Conservation (phyloP, 2,113 vertebrate genomes). For the Pseudonaja textilis region DNA sequence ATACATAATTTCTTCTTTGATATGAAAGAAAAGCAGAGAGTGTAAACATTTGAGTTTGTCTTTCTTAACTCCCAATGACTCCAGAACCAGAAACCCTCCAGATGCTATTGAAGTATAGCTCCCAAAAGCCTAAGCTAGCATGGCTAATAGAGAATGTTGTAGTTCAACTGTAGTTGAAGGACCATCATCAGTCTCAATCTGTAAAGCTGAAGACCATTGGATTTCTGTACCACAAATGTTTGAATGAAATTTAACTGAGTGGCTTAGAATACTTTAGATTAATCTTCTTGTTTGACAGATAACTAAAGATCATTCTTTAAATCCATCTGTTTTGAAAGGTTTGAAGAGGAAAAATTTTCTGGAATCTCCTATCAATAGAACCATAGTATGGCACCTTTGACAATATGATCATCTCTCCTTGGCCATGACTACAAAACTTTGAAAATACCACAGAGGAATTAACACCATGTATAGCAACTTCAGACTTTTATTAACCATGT, state of each 20-base stretch:
- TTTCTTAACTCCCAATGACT: background rate
- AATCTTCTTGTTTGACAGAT: background rate
- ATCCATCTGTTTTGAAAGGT: background rate
- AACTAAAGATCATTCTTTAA: background rate
- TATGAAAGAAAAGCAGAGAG: background rate
- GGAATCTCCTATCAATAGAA: background rate
- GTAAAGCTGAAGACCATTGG: background rate
- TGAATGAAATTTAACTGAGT: background rate
- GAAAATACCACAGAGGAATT: background rate
- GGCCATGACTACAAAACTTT: constrained; percentile 3
- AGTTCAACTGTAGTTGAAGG: background rate
- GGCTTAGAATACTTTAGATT: background rate
- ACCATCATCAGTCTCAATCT: background rate
- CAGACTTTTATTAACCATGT: constrained; percentile 30
- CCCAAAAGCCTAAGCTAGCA: background rate
- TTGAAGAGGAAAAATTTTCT: background rate
- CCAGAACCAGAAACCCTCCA: background rate
- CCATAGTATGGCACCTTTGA: background rate
- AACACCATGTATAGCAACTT: background rate
- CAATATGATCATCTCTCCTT: background rate
- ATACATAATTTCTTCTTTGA: background rate
- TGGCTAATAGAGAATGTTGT: background rate
- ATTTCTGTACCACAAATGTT: background rate
- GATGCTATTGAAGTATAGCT: background rate
- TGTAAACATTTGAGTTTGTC: background rate